Percentiles rank a stretch among this genome's conserved stretches.
phyloP scores from a whole-genome alignment of 2,797 vertebrate genomes.

The Aythya fuligula region DNA sequence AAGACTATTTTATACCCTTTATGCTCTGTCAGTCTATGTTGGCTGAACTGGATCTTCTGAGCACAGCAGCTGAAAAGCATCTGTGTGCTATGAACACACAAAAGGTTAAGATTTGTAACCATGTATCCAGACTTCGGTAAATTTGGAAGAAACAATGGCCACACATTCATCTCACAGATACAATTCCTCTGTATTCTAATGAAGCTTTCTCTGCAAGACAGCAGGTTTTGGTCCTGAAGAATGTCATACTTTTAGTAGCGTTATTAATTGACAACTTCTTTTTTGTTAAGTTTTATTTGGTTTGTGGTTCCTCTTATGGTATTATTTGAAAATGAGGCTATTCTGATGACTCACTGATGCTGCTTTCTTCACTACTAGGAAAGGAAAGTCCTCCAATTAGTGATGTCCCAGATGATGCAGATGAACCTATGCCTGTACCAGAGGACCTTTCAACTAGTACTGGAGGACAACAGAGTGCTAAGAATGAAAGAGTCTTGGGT shows the following conservation, averaged over 20 bases:
- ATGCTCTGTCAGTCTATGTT: neutral
- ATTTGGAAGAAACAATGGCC: neutral
- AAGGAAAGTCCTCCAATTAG: constrained; percentile 91
- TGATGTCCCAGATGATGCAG: constrained; percentile 89
- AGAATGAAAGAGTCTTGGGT: constrained; percentile 89
- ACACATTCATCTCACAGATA: neutral
- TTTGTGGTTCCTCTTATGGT: neutral
- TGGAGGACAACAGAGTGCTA: constrained; percentile 87
- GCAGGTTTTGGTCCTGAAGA: neutral
- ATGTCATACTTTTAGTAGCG: neutral
- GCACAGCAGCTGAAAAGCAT: neutral
- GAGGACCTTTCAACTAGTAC: constrained; percentile 95
- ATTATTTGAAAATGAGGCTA: neutral
- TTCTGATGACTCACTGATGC: neutral
- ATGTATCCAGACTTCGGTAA: neutral
- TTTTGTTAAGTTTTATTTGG: neutral
- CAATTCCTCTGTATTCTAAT: neutral
- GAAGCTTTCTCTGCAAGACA: neutral
- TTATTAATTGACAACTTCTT: neutral
- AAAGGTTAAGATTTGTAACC: neutral
- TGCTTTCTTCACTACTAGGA: constrained; percentile 76
- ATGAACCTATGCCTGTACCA: constrained; percentile 96
- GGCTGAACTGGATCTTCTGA: neutral
- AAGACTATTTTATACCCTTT: neutral
- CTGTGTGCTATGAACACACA: neutral